Base-by-base conservation (phyloP, 2,797 vertebrate species). In the Sandelia bainsii region DNA sequence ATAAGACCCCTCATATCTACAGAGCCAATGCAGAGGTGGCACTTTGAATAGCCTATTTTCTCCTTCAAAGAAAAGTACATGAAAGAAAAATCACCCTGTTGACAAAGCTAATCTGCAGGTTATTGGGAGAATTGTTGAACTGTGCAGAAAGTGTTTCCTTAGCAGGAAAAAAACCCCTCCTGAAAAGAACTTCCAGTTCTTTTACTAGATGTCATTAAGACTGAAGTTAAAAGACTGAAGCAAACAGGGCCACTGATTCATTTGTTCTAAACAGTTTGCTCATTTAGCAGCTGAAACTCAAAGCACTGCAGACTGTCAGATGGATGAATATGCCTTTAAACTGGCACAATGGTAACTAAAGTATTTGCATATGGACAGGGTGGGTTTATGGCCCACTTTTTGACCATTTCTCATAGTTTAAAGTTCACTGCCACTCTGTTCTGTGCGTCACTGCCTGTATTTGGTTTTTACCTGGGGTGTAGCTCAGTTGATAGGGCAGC, bases 11-110 rank as follows among this genome's bases (percentile, higher is more conserved):
- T 86, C 75, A 62, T 75, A 78, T 85, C 87, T 87, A 78, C 77
- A 87, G 72, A 90, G 72, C 84, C 84, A 76, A 80, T 86, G 86
- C 84, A 83, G 80, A 82, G 81, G 72, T 77, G 80, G 85, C 86
- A 83, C 29, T 92, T 89, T 88, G 75, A 76, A 53, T 64, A 17
- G 25, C 52, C 60, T 63, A 67, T 67, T 80, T 87, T 79, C 77
- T 81, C 82, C 79, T 90, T 90, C 84, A 88, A 87, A 86, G 85
- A 52, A 81, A 50, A 79, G 74, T 72, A 79, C 80, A 84, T 89
- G 69, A 91, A 91, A 90, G 85, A 82, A 62, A 85, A 85, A 75
- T 54, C 32, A 75, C 74, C 69, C 64, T 0, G 56, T 3, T 25
- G 72, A 83, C 66, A 72, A 73, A 60, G 70, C 66, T 84, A 72